Conservation (phyloP, 2,888 invertebrate species). For the Drosophila sordidula region DNA sequence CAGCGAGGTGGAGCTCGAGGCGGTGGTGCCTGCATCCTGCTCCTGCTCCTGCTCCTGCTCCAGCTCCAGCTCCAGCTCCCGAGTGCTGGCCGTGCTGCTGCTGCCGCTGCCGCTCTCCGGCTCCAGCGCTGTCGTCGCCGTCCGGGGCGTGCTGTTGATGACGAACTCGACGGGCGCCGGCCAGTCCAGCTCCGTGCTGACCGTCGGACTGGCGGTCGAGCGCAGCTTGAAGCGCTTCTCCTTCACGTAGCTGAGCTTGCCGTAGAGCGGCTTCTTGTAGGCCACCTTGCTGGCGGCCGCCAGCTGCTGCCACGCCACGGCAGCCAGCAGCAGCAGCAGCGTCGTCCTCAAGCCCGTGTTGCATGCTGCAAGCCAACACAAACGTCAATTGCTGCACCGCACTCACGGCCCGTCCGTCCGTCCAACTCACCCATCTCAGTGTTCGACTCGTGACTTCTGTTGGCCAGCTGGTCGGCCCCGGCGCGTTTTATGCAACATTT, state of each 20-base stretch:
- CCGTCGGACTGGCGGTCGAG: conserved; percentile 12
- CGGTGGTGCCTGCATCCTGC: neutral
- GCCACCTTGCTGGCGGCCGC: conserved; percentile 63
- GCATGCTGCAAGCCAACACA: conserved; percentile 28
- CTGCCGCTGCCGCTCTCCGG: neutral
- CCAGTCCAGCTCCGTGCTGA: conserved; percentile 31
- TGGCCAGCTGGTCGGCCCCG: neutral
- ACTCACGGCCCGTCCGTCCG: too few relatives aligned
- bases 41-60: neutral
- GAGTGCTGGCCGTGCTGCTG: neutral
- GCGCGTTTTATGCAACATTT: conserved; percentile 46
- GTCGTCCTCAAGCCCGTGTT: conserved; percentile 28
- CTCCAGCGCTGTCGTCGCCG: neutral
- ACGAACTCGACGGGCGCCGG: conserved; percentile 65
- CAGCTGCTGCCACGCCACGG: conserved; percentile 30
- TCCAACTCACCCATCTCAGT: conserved; percentile 43
- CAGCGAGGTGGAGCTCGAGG: neutral
- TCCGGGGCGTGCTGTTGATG: conserved; percentile 37
- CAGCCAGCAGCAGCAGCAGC: conserved; percentile 32
- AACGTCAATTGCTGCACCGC: neutral
- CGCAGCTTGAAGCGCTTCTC: conserved; percentile 49
- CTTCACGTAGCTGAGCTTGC: conserved; percentile 62
- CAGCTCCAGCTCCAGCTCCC: neutral
- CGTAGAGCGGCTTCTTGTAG: conserved; percentile 74
- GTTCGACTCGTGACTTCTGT: conserved; percentile 29